Conservation (phyloP, 2,888 invertebrate genomes). For the Idaea biselata region DNA sequence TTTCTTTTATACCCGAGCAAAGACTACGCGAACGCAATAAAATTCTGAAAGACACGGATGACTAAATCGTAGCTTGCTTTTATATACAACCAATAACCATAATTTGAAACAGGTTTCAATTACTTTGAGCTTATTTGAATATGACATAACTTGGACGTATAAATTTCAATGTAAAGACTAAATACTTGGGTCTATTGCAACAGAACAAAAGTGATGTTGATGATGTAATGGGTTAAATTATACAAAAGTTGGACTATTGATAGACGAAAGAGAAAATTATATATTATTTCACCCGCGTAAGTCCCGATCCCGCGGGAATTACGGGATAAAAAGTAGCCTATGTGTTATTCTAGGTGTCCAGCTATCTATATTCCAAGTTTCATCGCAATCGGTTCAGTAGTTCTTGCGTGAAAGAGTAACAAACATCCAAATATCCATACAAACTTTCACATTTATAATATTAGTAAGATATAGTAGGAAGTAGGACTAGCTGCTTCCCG, state of each 20-base stretch:
- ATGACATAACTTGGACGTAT: constrained; percentile 5
- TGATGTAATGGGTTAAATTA: neutral
- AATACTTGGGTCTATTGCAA: neutral
- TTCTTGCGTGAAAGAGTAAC: too few relatives aligned
- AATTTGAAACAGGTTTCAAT: constrained; percentile 2
- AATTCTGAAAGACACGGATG: neutral
- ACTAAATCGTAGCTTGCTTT: neutral
- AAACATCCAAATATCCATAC: too few relatives aligned
- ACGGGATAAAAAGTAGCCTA: too few relatives aligned
- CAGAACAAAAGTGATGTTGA: neutral
- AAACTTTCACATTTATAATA: too few relatives aligned
- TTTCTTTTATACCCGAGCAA: neutral
- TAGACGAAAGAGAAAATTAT: too few relatives aligned
- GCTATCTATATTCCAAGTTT: too few relatives aligned
- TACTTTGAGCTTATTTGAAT: constrained; percentile 4
- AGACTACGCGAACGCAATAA: neutral
- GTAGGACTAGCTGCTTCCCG: too few relatives aligned
- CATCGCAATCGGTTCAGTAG: too few relatives aligned
- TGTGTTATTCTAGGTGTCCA: too few relatives aligned
- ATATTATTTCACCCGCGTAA: too few relatives aligned
- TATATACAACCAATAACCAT: neutral
- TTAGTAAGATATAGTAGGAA: too few relatives aligned
- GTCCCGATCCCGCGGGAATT: too few relatives aligned
- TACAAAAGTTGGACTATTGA: neutral
- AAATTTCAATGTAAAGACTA: constrained; percentile 4